phyloP scores from a whole-genome alignment of 2,888 invertebrate species.

The Clistopyga incitator region DNA sequence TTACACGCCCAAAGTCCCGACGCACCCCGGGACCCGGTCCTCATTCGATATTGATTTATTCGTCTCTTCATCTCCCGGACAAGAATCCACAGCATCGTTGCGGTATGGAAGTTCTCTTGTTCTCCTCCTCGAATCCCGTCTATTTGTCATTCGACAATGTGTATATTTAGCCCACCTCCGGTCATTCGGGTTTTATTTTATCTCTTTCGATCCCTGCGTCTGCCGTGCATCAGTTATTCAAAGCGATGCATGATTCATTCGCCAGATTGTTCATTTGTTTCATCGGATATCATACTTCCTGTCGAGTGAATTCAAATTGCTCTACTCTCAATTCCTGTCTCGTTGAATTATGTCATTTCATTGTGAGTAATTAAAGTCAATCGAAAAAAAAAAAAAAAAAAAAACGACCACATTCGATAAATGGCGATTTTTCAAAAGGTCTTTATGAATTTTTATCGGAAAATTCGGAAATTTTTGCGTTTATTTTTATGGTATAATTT shows the following conservation, averaged over 20 bases:
- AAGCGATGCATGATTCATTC: conserved; percentile 40
- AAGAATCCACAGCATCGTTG: conserved; percentile 27
- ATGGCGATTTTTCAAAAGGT: no score
- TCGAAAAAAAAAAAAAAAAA: no score
- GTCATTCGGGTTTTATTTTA: conserved; percentile 43
- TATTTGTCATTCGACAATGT: conserved; percentile 70
- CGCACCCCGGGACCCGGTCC: conserved; percentile 26
- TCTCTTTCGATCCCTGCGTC: conserved; percentile 43
- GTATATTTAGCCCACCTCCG: conserved; percentile 55
- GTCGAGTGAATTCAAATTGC: neutral
- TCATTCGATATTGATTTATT: conserved; percentile 67
- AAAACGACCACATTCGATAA: no score
- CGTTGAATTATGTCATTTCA: neutral
- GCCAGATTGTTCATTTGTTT: conserved; percentile 35
- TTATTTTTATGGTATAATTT: no score
- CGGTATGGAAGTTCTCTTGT: conserved; percentile 18
- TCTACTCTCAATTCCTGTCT: neutral
- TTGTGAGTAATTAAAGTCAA: no score
- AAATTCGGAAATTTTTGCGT: no score
- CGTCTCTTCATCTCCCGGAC: conserved; percentile 43
- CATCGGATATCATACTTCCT: conserved; percentile 11
- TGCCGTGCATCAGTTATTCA: conserved; percentile 41
- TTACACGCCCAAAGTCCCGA: conserved; percentile 37
- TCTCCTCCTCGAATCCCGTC: conserved; percentile 14
- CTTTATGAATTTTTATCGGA: no score